Evolutionary conservation across 2,888 invertebrate genomes (phyloP), one percentile per base, ranked within the genome.

Genomic region (Bhutanitis thaidina): DNA sequence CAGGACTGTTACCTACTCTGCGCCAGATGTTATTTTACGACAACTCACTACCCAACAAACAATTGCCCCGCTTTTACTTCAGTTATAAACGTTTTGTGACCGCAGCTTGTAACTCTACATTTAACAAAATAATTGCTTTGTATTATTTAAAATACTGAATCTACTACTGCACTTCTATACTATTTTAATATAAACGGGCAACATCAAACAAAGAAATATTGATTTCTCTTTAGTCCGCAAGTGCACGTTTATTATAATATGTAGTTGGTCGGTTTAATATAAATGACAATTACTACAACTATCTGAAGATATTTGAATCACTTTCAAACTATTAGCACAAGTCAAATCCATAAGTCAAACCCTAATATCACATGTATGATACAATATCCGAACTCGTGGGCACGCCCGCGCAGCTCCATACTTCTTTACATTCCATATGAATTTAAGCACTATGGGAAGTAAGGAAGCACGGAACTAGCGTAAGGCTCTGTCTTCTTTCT

Each of bases 401-500:
- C 12, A 36, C 37, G 37, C 45, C 45, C 27, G 45, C 88, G 90
- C 88, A 91, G 94, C 94, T 94, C 95, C 95, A 95, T 95, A 96
- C 96, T 97, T 97, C 97, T 96, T 96, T 96, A 96, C 96, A 96
- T 97, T 97, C 96, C 96, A 96, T 96, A 96, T 90, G 93, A 85
- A 92, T 89, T 88, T 77, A 91, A 91, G 83, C 91, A 94, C 94
- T 96, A 96, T 96, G 96, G 95, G 95, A 95, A 95, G 95, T 95
- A 96, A 96, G 94, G 96, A 96, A 96, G 96, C 94, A 96, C 95
- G 96, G 95, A 94, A 94, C 94, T 93, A 90, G 91, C 92, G 90
- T 90, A 82, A 90, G 90, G 91, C 90, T 80, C 70, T 67, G 53
- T 76, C 76, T 83, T 80, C 77, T 56, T 40, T 79, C 73, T 80